Conservation (phyloP, 2,113 vertebrate species). For the Osmerus eperlanus region DNA sequence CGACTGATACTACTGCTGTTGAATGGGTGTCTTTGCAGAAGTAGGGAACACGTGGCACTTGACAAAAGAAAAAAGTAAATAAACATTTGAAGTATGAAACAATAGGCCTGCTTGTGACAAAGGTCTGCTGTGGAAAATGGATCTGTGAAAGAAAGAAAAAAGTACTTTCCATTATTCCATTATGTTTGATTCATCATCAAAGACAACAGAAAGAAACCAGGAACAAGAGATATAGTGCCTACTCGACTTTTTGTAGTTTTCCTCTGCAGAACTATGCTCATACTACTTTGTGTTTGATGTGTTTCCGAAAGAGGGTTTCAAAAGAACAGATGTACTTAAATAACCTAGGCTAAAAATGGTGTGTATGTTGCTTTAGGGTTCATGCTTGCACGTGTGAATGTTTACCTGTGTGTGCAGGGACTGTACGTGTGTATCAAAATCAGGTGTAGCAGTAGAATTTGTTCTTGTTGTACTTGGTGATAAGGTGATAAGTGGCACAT, state of each 20-base stretch:
- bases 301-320: conserved; percentile 44
- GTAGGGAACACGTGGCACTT: conserved; percentile 20
- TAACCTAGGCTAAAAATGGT: too few species aligned
- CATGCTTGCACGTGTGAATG: too few species aligned
- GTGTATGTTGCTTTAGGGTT: too few species aligned
- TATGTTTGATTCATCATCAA: conserved; percentile 52
- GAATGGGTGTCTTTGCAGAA: too few species aligned
- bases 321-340: conserved; percentile 52
- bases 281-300: conserved; percentile 45
- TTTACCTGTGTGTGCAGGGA: too few species aligned
- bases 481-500: too few species aligned
- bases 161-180: conserved; percentile 27
- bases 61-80: conserved; percentile 18
- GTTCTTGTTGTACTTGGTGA: too few species aligned
- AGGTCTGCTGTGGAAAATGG: conserved; percentile 30
- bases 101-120: conserved; percentile 38
- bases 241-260: conserved; percentile 43
- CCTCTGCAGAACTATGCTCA: conserved; percentile 33
- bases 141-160: conserved; percentile 31
- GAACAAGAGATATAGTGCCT: conserved; percentile 47
- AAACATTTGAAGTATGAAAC: conserved; percentile 6
- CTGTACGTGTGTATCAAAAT: too few species aligned
- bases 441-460: too few species aligned
- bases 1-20: too few species aligned
- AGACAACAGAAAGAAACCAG: conserved; percentile 41